These are phyloP conservation scores for Pedicia rivosa DNA, from an alignment of 2,888 invertebrate species.

Conservation along the genomic window DNA sequence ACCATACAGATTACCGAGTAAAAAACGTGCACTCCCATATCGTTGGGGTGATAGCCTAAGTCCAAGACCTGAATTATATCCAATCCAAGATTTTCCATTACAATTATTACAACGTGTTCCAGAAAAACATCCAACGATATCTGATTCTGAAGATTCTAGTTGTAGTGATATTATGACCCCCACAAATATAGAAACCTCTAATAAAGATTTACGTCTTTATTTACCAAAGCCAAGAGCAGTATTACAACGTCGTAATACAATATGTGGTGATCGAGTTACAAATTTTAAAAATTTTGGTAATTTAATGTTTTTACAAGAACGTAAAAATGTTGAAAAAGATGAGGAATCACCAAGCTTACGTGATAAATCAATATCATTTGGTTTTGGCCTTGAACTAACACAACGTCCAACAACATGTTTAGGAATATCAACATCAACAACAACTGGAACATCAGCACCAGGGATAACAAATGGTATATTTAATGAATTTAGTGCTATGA, in stretches of 20 bases:
- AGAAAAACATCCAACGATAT: constrained; percentile 16
- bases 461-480: constrained; percentile 14
- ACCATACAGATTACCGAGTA: constrained; percentile 55
- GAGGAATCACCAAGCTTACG: constrained; percentile 41
- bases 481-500: constrained; percentile 11
- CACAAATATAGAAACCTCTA: constrained; percentile 19
- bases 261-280: constrained; percentile 63
- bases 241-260: constrained; percentile 70
- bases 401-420: constrained; percentile 51
- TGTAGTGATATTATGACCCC: constrained; percentile 40
- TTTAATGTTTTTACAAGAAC: constrained; percentile 54
- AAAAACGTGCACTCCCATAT: constrained; percentile 45
- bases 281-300: constrained; percentile 22
- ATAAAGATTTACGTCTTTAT: constrained; percentile 40
- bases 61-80: constrained; percentile 42
- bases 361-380: constrained; percentile 66
- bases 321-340: constrained; percentile 36
- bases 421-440: constrained; percentile 28
- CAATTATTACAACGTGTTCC: constrained; percentile 31
- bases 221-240: constrained; percentile 59
- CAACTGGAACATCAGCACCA: background rate
- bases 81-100: constrained; percentile 42
- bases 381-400: constrained; percentile 52
- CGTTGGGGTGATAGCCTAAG: constrained; percentile 54
- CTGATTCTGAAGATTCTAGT: constrained; percentile 33